These are phyloP conservation scores for Dermatemys mawii DNA, from an alignment of 2,113 vertebrate genomes.

Conservation along the genomic window DNA sequence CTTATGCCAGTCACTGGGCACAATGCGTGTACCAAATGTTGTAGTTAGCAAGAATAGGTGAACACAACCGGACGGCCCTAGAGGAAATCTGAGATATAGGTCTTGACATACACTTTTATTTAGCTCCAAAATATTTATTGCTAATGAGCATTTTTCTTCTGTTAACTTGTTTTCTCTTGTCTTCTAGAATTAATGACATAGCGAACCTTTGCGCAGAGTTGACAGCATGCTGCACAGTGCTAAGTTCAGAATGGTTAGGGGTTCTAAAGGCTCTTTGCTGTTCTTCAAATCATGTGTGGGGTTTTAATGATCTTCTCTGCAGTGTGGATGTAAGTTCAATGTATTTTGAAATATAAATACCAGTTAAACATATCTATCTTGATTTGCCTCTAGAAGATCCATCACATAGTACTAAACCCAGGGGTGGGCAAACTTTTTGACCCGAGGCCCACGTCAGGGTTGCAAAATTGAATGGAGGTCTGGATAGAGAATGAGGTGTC, in stretches of 20 bases:
- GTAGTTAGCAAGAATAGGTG: background rate
- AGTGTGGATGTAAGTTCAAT: constrained; percentile 78
- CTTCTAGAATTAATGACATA: constrained; percentile 75
- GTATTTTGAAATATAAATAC: background rate
- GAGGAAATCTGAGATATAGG: fast-evolving
- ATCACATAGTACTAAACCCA: background rate
- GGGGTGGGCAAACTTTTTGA: too few relatives aligned
- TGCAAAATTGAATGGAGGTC: too few relatives aligned
- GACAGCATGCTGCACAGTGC: constrained; percentile 75
- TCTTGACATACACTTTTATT: too few relatives aligned
- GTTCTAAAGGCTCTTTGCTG: constrained; percentile 80
- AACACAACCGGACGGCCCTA: fast-evolving
- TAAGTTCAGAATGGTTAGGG: constrained; percentile 79
- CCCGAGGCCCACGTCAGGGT: too few relatives aligned
- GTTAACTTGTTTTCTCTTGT: background rate
- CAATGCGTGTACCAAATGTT: background rate
- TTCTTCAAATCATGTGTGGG: constrained; percentile 82
- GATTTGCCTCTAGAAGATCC: fast-evolving
- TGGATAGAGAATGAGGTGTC: too few relatives aligned
- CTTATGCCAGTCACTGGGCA: background rate
- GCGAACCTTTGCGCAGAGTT: constrained; percentile 78
- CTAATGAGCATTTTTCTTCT: background rate
- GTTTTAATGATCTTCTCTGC: constrained; percentile 81
- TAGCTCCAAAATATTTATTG: background rate
- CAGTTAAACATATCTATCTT: fast-evolving